Base-by-base conservation (phyloP, 1,140 invertebrate species). In the Oscheius sp. region DNA sequence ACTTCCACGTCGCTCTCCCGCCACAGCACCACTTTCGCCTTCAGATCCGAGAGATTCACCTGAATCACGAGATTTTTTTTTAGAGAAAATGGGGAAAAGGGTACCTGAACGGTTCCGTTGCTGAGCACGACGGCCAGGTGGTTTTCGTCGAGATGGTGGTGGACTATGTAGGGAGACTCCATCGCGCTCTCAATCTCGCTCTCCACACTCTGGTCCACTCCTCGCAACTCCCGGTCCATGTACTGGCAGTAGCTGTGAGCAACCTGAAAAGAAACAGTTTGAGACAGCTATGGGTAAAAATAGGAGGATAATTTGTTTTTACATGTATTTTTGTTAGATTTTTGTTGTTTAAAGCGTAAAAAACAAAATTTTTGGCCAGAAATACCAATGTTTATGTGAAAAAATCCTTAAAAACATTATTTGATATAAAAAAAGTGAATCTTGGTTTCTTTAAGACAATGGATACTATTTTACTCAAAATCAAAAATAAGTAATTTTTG, bases 151-250 rank as follows among this genome's bases (percentile, higher is more conserved):
- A 42, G 31, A 42, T 63, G 32, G 61, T 63, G 61, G 31, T 36
- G 35, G 23, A 63, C 61, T 13, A 36, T 63, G 31, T 38, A 63
- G 31, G 20, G 7, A 7, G 61, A 42, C 10, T 38, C 32, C 26
- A 10, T 10, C 31, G 31, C 10, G 10, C 10, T 13, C n/a, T 34
- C 35, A 26, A 32, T 18, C 7, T 0, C 15, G 31, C 15, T 32
- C 10, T 26, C 0, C 31, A 10, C 20, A 13, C 31, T 18, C 10
- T n/a, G 18, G 10, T 38, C 61, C 15, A 42, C 15, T 63, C 0
- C 32, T 63, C 29, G 61, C 10, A 63, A 26, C 31, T 63, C 61
- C 1, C 36, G 10, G 20, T 63, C 61, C 61, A 63, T 63, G 61
- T 63, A 63, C 18, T 63, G 28, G 15, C 15, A 26, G 31, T 63